Evolutionary conservation across 2,888 invertebrate genomes (phyloP).

Genomic region (Diachrysia chrysitis): DNA sequence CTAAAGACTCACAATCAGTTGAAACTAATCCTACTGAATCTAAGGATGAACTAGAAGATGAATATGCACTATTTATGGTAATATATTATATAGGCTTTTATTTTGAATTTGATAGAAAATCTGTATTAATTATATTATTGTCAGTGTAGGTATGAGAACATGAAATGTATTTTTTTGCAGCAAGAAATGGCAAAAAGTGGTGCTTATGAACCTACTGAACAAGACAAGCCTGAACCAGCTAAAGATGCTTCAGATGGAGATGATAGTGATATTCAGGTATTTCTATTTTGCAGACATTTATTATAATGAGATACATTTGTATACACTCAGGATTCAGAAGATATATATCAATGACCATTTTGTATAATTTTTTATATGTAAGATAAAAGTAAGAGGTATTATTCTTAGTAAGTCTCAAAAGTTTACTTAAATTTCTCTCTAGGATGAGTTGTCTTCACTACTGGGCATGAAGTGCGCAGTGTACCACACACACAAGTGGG

Average conservation of each 20-base stretch:
- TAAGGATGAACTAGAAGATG: conserved; percentile 80
- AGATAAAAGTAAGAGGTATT: conserved; percentile 28
- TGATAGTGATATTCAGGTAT: conserved; percentile 86
- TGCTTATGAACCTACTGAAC: conserved; percentile 74
- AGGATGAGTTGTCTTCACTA: conserved; percentile 91
- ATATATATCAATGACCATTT: too few relatives aligned
- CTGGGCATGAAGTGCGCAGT: conserved; percentile 96
- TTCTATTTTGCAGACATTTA: not conserved
- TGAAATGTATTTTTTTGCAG: conserved; percentile 68
- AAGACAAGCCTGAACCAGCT: conserved; percentile 61
- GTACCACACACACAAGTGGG: conserved; percentile 94
- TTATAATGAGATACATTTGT: too few relatives aligned
- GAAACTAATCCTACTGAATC: conserved; percentile 41
- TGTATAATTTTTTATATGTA: not conserved
- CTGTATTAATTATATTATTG: too few relatives aligned
- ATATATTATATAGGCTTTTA: conserved; percentile 40
- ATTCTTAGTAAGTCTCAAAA: too few relatives aligned
- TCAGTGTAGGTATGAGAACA: too few relatives aligned
- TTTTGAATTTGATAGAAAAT: too few relatives aligned
- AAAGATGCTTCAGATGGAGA: conserved; percentile 69
- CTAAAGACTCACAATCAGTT: conserved; percentile 35
- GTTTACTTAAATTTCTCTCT: conserved; percentile 55
- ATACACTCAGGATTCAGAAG: too few relatives aligned
- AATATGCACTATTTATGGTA: conserved; percentile 93
- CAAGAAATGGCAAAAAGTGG: conserved; percentile 88